Base-by-base conservation (phyloP, 2,888 invertebrate species). In the Tethea ocularis region DNA sequence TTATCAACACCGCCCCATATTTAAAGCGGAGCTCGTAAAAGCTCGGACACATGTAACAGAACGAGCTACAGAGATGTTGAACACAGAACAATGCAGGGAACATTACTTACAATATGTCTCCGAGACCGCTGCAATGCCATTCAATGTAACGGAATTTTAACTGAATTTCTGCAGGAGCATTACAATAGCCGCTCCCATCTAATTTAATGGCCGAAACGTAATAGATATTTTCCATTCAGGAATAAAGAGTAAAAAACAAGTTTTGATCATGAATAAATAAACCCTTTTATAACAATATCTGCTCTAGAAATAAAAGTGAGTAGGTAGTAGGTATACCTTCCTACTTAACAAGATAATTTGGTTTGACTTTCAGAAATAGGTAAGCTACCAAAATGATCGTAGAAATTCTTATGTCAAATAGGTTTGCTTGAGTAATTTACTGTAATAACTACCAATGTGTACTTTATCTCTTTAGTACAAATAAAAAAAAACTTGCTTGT, bases 91-190 rank as follows among this genome's bases (percentile, higher is more conserved):
- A 41, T 52, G 61, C 62, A 60, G 60, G 59, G 63, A 70, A 72
- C 73, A 71, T 71, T 73, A 74, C 71, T 71, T 65, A 71, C 71
- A 62, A 54, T 73, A 71, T 68, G 71, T 72, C 64, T 73, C 64
- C 57, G 61, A 65, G 62, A 73, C 68, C 61, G 71, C 66, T 62
- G 58, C 63, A 64, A 61, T 71, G 62, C 63, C 61, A 61, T 66
- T 71, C 61, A 51, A 64, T 68, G 60, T 71, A 66, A 64, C 64
- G 62, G 66, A 68, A 67, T 68, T 72, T 65, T 61, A 62, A 68
- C 63, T 60, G 66, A 71, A 68, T 63, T 61, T 65, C 57, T 57
- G 52, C 53, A 53, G 58, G 20, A 46, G 20, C 10, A 46, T 46
- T 46, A 20, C 46, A 46, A 46, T 46, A 20, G 46, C 17, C 17